These are phyloP conservation scores for Pelodiscus sinensis DNA, from an alignment of 2,113 vertebrate species.

Conservation along the genomic window DNA sequence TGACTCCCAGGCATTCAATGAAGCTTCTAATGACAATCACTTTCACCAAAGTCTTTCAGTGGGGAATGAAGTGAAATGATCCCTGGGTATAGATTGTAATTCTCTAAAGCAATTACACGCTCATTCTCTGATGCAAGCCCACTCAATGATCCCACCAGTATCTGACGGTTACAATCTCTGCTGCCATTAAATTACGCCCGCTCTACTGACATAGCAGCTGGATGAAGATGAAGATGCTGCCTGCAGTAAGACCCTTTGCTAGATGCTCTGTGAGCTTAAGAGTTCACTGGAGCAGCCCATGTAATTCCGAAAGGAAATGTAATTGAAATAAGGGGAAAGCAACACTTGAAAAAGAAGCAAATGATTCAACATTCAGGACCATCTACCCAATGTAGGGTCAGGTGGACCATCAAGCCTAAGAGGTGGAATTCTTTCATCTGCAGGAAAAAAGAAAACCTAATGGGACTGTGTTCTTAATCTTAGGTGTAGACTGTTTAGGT, in stretches of 20 bases:
- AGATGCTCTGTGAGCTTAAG: slow-evolving; percentile 21
- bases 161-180: not conserved
- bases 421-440: slow-evolving; percentile 34
- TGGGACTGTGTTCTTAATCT: slow-evolving; percentile 31
- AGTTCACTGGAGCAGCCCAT: not conserved
- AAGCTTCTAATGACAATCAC: not conserved
- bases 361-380: slow-evolving; percentile 49
- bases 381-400: slow-evolving; percentile 19
- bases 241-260: not conserved
- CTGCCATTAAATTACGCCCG: not conserved
- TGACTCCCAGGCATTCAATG: not conserved
- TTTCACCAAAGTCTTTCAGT: not conserved
- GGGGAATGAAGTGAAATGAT: not conserved
- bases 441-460: slow-evolving; percentile 42
- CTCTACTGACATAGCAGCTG: not conserved
- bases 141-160: not conserved
- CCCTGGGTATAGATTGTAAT: not conserved
- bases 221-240: not conserved
- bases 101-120: not conserved
- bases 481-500: not conserved
- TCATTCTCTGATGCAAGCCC: not conserved
- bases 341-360: slow-evolving; percentile 26
- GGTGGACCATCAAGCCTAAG: slow-evolving; percentile 29
- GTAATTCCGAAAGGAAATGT: slow-evolving; percentile 56
- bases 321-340: slow-evolving; percentile 65